Percentiles rank a stretch among this genome's conserved stretches.
Evolutionary conservation across 2,797 vertebrate genomes (phyloP).

Genomic region (Melanotaenia nigrans): DNA sequence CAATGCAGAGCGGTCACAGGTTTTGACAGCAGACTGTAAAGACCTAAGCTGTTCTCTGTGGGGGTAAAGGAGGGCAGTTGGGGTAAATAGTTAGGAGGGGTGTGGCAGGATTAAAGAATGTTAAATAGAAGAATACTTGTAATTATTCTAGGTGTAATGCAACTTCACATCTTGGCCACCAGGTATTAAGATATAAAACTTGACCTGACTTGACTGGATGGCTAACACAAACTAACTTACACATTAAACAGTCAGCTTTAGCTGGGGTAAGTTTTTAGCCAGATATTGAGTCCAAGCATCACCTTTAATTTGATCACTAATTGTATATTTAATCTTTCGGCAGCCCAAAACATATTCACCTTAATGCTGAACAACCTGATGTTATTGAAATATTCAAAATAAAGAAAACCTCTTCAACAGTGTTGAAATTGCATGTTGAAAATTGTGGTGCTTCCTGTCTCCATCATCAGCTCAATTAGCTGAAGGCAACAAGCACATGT

Average conservation of each 20-base stretch:
- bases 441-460: too few species aligned
- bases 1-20: slow-evolving; percentile 74
- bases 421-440: neutral
- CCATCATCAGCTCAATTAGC: too few species aligned
- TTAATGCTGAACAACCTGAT: too few species aligned
- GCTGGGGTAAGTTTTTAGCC: neutral
- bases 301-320: neutral
- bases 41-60: slow-evolving; percentile 76
- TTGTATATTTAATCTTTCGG: too few species aligned
- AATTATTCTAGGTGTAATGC: slow-evolving; percentile 51
- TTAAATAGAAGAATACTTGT: slow-evolving; percentile 53
- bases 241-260: neutral
- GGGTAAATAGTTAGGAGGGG: slow-evolving; percentile 49
- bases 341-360: too few species aligned
- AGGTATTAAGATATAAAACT: slow-evolving; percentile 38
- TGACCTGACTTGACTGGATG: neutral
- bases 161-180: slow-evolving; percentile 42
- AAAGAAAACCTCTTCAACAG: neutral
- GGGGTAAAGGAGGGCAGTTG: slow-evolving; percentile 55
- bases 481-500: too few species aligned
- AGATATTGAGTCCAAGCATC: neutral
- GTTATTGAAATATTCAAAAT: too few species aligned
- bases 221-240: neutral
- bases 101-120: slow-evolving; percentile 53
- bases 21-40: slow-evolving; percentile 83